Conservation (phyloP, 2,888 invertebrate species). For the Spilosoma lubricipeda region DNA sequence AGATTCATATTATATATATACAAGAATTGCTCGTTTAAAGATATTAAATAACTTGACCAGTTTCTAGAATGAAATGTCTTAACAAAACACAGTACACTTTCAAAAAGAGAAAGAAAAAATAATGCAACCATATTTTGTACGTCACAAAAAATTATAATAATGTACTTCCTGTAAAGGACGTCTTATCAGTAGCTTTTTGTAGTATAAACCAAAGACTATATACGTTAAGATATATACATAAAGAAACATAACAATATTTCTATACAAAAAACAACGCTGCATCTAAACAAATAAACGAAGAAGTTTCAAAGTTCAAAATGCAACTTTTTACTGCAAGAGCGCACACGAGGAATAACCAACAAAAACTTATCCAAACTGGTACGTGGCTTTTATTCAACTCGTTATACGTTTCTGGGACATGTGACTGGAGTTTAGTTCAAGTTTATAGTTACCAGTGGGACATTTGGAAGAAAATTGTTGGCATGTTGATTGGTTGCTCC, state of each 20-base stretch:
- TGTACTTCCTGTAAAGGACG: too few species aligned
- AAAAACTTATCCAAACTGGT: slow-evolving; percentile 38
- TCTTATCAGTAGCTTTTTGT: too few species aligned
- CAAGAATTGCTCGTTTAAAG: too few species aligned
- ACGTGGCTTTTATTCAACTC: slow-evolving; percentile 36
- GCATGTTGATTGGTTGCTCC: slow-evolving; percentile 13
- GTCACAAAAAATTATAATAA: too few species aligned
- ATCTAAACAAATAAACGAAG: slow-evolving; percentile 8
- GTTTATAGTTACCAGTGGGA: slow-evolving; percentile 1
- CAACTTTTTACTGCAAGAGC: slow-evolving; percentile 31
- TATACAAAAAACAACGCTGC: background rate
- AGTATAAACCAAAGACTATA: background rate
- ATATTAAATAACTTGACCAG: too few species aligned
- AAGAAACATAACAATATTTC: background rate
- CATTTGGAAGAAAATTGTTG: slow-evolving; percentile 12
- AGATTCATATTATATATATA: too few species aligned
- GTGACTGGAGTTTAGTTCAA: slow-evolving; percentile 19
- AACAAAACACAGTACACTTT: too few species aligned
- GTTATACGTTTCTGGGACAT: slow-evolving; percentile 31
- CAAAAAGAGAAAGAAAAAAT: too few species aligned
- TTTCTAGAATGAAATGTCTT: too few species aligned
- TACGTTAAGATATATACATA: background rate
- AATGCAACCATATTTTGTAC: too few species aligned
- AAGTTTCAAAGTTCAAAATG: slow-evolving; percentile 27
- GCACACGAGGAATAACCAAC: slow-evolving; percentile 25